Base-by-base conservation (phyloP, 1,140 invertebrate species). In the Marisa cornuarietis region DNA sequence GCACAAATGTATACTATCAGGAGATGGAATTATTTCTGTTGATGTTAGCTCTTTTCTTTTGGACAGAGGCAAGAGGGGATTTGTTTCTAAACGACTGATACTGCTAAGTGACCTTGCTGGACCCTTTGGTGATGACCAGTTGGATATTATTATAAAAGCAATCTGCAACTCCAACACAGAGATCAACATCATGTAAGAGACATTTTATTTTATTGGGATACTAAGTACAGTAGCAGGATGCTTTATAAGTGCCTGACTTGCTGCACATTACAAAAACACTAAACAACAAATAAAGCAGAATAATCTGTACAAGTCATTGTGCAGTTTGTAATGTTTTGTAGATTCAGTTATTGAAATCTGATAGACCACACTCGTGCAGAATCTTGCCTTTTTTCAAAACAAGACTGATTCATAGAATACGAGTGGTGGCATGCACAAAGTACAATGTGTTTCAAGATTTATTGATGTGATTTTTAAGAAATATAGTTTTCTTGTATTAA, bases 151-250 rank as follows among this genome's bases (percentile, higher is more conserved):
- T 66, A 84, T 91, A 18, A 79, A 82, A 65, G 89, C 88, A 31
- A 87, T 92, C 24, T 89, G 89, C 65, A 88, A 88, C 58, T 83
- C 85, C 4, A 84, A 85, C 9, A 90, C 90, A 26, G 89, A 91
- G 79, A 81, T 92, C 0, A 91, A 88, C 85, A 86, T 91, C 71
- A 92, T 92, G 91, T 92, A 81, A 90, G 91, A 89, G 22, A 18
- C n/a, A 18, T 20, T 63, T 63, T n/a, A 63, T 18, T 20, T 63
- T 63, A 20, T 20, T 63, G 62, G 4, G n/a, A 63, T 63, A n/a
- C n/a, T 63, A 42, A 42, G 31, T 42, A 42, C 31, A 42, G 31
- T 79, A 42, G 78, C 9, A 80, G 52, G 14, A 58, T 52, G n/a
- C 7, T 69, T 78, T 31, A 6, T 22, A 42, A 42, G 31, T 42